Evolutionary conservation across 2,113 vertebrate species (phyloP), one percentile per base, ranked within the genome.

Genomic region (Otolemur garnettii): DNA sequence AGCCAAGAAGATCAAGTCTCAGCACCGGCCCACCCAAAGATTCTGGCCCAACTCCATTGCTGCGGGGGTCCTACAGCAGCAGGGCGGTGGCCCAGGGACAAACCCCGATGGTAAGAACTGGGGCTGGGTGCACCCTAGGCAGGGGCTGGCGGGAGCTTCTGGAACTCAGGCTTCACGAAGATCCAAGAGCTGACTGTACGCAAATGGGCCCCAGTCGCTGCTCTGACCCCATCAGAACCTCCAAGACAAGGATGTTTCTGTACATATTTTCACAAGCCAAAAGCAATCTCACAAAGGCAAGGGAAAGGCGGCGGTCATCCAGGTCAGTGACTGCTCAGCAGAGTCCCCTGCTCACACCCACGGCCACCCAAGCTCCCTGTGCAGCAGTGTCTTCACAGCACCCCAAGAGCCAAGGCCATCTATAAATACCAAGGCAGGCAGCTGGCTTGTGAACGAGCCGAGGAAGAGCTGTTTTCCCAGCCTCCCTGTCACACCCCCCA

Each of bases 21-120:
- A 99, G 98, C 99, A 99, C 98, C 99, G 99, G 59, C 99, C 99
- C 53, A 99, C 99, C 0, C 99, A 99, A 95, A 98, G 99, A 78
- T 99, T 99, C 99, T 99, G 99, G 99, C 99, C 99, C 15, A 99
- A 99, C 98, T 99, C 99, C 95, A 99, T 99, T 1, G 99, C 99
- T 0, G 99, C 99, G 0, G 99, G 99, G 10, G 99, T 99, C 55
- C 98, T 99, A 93, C 99, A 99, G 98, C 99, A 99, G 72, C 99
- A 99, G 97, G 98, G 99, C 0, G 98, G 98, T 24, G 98, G 99
- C 74, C 96, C 99, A 0, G 99, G 98, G 87, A 99, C 99, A 82
- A 99, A 99, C 96, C 99, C 99, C 2, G 99, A 99, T 0, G 99
- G 99, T 99, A 97, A 98, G 99, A 95, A 42, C 50, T 2, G 71